These are phyloP conservation scores for Plebejus anna DNA, from an alignment of 2,888 invertebrate genomes.

Conservation along the genomic window DNA sequence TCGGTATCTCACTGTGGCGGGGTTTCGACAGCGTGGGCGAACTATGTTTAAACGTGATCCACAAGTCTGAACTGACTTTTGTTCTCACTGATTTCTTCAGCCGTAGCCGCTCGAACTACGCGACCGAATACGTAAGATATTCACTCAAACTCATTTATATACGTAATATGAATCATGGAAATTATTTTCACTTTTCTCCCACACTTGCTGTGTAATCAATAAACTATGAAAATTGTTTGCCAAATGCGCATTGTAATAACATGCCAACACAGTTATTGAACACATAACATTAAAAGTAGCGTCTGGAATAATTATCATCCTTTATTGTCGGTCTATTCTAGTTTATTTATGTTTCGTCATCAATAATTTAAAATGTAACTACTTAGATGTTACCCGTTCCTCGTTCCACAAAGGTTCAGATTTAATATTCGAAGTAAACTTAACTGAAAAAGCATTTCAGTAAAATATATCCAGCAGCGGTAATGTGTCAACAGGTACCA, in stretches of 20 bases:
- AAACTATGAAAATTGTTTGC: constrained; percentile 12
- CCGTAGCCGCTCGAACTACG: constrained; percentile 37
- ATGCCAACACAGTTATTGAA: neutral
- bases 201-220: neutral
- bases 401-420: too few relatives aligned
- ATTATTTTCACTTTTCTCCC: constrained; percentile 5
- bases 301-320: neutral
- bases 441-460: too few relatives aligned
- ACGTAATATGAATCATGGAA: constrained; percentile 2
- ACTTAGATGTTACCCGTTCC: too few relatives aligned
- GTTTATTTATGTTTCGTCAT: too few relatives aligned
- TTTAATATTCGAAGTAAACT: too few relatives aligned
- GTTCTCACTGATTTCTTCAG: constrained; percentile 66
- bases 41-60: constrained; percentile 77
- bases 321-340: neutral
- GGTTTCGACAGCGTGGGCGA: constrained; percentile 64
- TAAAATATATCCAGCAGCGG: too few relatives aligned
- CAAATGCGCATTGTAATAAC: constrained; percentile 4
- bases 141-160: constrained; percentile 25
- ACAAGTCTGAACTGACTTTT: constrained; percentile 77
- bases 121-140: constrained; percentile 40
- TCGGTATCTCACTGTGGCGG: constrained; percentile 47
- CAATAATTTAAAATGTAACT: too few relatives aligned
- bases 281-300: neutral
- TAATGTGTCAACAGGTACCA: too few relatives aligned